These are phyloP conservation scores for Scleropages formosus DNA, from an alignment of 2,797 vertebrate species.

Conservation along the genomic window DNA sequence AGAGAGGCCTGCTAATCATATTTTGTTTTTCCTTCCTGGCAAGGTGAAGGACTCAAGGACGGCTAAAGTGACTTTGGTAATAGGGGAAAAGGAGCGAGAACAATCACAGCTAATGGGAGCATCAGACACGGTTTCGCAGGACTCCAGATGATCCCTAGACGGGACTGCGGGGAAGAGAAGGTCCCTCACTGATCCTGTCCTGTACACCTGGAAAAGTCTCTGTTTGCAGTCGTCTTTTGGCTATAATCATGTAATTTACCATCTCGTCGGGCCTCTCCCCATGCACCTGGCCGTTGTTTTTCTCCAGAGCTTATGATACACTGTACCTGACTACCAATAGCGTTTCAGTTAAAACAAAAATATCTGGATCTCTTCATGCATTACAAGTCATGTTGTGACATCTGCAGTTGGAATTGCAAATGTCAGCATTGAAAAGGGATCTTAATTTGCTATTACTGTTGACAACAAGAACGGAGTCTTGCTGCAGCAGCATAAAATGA, in stretches of 20 bases:
- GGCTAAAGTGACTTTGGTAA: neutral
- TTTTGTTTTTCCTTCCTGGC: slow-evolving; percentile 1
- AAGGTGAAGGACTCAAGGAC: neutral
- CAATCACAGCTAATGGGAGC: slow-evolving; percentile 10
- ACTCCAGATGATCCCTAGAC: neutral
- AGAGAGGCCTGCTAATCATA: slow-evolving; percentile 17
- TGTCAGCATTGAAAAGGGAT: neutral
- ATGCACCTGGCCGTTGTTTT: slow-evolving; percentile 7
- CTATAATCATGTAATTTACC: slow-evolving; percentile 6
- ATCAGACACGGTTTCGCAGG: neutral
- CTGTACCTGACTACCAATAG: neutral
- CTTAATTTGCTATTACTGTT: neutral
- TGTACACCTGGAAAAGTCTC: slow-evolving; percentile 11
- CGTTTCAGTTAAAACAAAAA: slow-evolving; percentile 18
- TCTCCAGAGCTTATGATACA: neutral
- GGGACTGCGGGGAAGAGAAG: neutral
- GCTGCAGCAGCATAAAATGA: slow-evolving; percentile 8
- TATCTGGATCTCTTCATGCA: neutral
- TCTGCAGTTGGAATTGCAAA: slow-evolving; percentile 13
- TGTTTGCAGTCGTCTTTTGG: neutral
- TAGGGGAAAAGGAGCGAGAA: neutral
- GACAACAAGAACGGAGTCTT: neutral
- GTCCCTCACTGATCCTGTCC: slow-evolving; percentile 15
- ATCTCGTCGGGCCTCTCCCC: slow-evolving; percentile 9
- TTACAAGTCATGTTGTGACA: slow-evolving; percentile 5